Evolutionary conservation across 2,113 vertebrate genomes (phyloP).

Genomic region (Sturnira hondurensis): DNA sequence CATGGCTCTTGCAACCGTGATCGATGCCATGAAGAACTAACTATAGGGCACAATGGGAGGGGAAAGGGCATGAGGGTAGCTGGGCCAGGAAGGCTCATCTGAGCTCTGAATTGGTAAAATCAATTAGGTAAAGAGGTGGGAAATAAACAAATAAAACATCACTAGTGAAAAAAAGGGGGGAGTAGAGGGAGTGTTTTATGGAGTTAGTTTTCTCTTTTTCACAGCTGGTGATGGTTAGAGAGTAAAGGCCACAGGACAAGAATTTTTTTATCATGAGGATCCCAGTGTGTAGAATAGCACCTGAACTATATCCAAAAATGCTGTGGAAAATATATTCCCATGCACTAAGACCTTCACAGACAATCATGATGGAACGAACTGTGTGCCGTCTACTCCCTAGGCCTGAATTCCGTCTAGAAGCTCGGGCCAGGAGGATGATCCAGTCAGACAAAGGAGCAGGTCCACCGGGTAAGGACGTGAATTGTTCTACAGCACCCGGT

Average conservation of each 20-base stretch:
- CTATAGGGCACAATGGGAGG: rapidly evolving
- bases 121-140: not conserved
- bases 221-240: not conserved
- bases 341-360: not conserved
- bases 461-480: slow-evolving; percentile 58
- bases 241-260: not conserved
- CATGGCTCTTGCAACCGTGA: not conserved
- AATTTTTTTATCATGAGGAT: not conserved
- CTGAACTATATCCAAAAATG: not conserved
- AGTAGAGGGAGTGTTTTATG: not conserved
- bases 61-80: too few species aligned
- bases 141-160: not conserved
- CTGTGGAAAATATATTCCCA: not conserved
- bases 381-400: slow-evolving; percentile 5
- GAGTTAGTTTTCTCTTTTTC: not conserved
- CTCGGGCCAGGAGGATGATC: slow-evolving; percentile 56
- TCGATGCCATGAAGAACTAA: not conserved
- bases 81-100: not conserved
- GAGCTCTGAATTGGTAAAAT: not conserved
- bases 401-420: slow-evolving; percentile 18
- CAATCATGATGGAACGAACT: not conserved
- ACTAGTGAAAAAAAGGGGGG: not conserved
- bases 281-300: too few species aligned
- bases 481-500: slow-evolving; percentile 56
- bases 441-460: slow-evolving; percentile 62